phyloP scores from a whole-genome alignment of 2,888 invertebrate species.

The Agrilus mali region DNA sequence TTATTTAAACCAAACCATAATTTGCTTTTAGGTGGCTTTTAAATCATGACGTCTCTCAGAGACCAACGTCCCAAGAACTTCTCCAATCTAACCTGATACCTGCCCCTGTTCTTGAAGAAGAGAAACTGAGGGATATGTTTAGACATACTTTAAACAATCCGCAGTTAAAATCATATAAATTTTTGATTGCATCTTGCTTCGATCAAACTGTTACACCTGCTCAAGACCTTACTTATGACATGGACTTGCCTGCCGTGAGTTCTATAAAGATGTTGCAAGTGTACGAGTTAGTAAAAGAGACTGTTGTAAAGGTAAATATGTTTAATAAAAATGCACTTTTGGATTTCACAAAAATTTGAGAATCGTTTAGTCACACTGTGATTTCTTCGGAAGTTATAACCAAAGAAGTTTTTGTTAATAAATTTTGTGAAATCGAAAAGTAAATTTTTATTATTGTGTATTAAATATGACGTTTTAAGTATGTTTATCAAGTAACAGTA shows the following conservation, averaged over 20 bases:
- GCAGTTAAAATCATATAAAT: conserved; percentile 65
- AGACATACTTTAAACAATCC: conserved; percentile 71
- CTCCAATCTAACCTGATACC: conserved; percentile 74
- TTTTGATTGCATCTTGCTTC: conserved; percentile 49
- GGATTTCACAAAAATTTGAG: no score
- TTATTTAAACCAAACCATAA: no score
- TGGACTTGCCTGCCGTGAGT: conserved; percentile 38
- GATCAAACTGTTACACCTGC: conserved; percentile 34
- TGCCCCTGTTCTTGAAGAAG: conserved; percentile 74
- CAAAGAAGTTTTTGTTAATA: no score
- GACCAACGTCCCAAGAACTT: conserved; percentile 79
- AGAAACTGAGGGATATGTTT: conserved; percentile 69
- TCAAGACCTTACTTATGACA: conserved; percentile 75
- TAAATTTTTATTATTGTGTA: no score
- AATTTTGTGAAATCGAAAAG: no score
- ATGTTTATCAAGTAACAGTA: no score
- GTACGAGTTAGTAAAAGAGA: conserved; percentile 31
- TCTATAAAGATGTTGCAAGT: conserved; percentile 32
- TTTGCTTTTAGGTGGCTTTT: conserved; percentile 51
- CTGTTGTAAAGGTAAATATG: conserved; percentile 25
- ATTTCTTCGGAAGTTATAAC: no score
- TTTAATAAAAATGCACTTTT: no score
- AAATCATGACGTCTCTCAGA: conserved; percentile 67
- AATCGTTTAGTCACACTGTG: no score
- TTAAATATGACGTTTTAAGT: no score